Percentiles rank a stretch among this genome's conserved stretches.
Evolutionary conservation across 1,140 invertebrate species (phyloP).

Genomic region (Leptopilina boulardi): DNA sequence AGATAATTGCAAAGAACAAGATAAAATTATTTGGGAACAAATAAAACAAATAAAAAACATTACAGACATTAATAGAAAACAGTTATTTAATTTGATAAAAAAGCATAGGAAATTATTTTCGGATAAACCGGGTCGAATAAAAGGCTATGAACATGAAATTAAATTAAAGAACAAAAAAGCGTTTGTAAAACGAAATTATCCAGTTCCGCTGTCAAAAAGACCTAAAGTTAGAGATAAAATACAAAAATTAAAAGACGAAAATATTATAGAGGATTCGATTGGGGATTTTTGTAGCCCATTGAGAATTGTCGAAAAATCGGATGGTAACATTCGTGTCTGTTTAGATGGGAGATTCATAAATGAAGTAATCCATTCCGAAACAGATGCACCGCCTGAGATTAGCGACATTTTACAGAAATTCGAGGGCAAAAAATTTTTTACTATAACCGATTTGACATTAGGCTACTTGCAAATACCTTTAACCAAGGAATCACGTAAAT

Average conservation of each 20-base stretch:
- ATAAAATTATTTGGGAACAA: no score
- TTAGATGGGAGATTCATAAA: no score
- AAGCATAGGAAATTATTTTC: slow-evolving; percentile 12
- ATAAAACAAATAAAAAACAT: no score
- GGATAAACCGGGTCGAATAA: background rate
- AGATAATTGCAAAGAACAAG: no score
- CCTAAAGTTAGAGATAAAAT: background rate
- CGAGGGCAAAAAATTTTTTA: background rate
- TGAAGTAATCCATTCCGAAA: slow-evolving; percentile 19
- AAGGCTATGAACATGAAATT: background rate
- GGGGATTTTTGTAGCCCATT: background rate
- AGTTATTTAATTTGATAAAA: background rate
- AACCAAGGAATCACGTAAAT: background rate
- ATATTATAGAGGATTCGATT: background rate
- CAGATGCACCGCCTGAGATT: background rate
- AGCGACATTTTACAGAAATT: background rate
- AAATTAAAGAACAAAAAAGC: background rate
- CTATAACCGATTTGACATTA: background rate
- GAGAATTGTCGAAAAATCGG: slow-evolving; percentile 22
- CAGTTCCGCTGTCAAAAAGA: background rate
- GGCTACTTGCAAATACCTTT: background rate
- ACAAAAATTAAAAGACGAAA: background rate
- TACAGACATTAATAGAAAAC: no score
- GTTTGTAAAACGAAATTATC: background rate
- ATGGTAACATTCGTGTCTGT: no score